A percentile compares a stretch with the other conserved stretches of the same genome.
phyloP scores from a whole-genome alignment of 2,888 invertebrate species.

The Thereva nobilitata region DNA sequence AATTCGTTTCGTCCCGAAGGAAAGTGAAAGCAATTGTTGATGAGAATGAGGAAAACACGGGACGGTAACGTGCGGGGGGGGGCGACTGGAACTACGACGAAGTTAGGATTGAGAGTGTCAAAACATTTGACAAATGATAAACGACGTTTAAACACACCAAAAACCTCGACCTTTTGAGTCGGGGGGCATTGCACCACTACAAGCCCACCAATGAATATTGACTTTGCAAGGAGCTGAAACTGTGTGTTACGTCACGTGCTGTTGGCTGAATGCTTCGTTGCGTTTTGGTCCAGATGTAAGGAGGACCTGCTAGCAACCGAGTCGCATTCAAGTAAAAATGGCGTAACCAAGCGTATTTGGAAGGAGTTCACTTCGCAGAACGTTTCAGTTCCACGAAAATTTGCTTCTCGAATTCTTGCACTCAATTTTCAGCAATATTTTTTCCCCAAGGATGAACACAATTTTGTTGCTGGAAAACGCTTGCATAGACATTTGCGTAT shows the following conservation, averaged over 20 bases:
- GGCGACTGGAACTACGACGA: slow-evolving; percentile 8
- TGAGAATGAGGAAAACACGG: neutral
- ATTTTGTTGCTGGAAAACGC: too few relatives aligned
- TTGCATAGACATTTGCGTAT: too few relatives aligned
- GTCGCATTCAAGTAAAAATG: too few relatives aligned
- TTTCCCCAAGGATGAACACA: neutral
- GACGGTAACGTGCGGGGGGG: neutral
- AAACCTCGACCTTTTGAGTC: slow-evolving; percentile 13
- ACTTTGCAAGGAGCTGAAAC: neutral
- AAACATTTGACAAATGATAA: slow-evolving; percentile 34
- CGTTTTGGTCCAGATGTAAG: too few relatives aligned
- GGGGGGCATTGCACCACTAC: neutral
- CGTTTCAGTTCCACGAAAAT: too few relatives aligned
- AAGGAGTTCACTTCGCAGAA: too few relatives aligned
- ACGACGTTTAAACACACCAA: slow-evolving; percentile 28
- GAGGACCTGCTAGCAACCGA: too few relatives aligned
- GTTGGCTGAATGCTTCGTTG: neutral
- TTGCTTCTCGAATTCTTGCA: too few relatives aligned
- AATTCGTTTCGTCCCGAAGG: neutral
- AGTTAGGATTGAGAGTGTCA: slow-evolving; percentile 23
- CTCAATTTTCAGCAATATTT: neutral
- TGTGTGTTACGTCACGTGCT: neutral
- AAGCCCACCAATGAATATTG: neutral
- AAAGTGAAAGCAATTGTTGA: slow-evolving; percentile 4
- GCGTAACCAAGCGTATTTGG: too few relatives aligned